A percentile compares a stretch with the other conserved stretches of the same genome.
These are phyloP conservation scores for Tuta absoluta DNA, from an alignment of 2,888 invertebrate species.

Conservation along the genomic window DNA sequence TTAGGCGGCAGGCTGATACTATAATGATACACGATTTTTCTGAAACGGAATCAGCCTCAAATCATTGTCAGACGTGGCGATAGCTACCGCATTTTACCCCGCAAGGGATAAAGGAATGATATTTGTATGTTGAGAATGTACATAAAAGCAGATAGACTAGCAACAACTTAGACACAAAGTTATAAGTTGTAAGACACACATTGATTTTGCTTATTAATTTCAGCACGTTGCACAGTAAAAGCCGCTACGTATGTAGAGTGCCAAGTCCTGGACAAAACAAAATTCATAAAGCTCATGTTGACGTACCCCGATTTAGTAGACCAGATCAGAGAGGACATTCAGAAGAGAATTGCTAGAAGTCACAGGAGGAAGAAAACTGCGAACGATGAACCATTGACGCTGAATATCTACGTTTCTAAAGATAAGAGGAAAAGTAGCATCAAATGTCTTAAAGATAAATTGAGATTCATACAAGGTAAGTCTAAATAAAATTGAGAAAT, in stretches of 20 bases:
- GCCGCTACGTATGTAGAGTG: slow-evolving; percentile 79
- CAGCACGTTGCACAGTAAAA: slow-evolving; percentile 76
- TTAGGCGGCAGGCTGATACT: too few relatives aligned
- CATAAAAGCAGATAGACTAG: too few relatives aligned
- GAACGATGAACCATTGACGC: slow-evolving; percentile 46
- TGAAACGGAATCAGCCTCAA: too few relatives aligned
- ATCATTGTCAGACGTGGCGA: too few relatives aligned
- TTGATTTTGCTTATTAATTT: too few relatives aligned
- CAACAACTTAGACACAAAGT: too few relatives aligned
- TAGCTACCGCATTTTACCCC: too few relatives aligned
- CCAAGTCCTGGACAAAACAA: slow-evolving; percentile 74
- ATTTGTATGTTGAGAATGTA: too few relatives aligned
- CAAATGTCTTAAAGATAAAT: slow-evolving; percentile 73
- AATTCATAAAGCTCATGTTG: slow-evolving; percentile 73
- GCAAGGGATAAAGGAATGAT: too few relatives aligned
- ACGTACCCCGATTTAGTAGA: slow-evolving; percentile 71
- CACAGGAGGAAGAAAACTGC: slow-evolving; percentile 49
- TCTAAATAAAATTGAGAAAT: too few relatives aligned
- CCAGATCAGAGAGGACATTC: slow-evolving; percentile 58
- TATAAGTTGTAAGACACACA: too few relatives aligned
- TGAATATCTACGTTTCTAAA: slow-evolving; percentile 74
- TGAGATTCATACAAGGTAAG: slow-evolving; percentile 69
- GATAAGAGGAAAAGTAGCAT: slow-evolving; percentile 73
- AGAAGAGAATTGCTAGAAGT: slow-evolving; percentile 56
- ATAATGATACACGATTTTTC: too few relatives aligned